Conservation (phyloP, 2,797 vertebrate species). For the Pseudopleuronectes americanus region DNA sequence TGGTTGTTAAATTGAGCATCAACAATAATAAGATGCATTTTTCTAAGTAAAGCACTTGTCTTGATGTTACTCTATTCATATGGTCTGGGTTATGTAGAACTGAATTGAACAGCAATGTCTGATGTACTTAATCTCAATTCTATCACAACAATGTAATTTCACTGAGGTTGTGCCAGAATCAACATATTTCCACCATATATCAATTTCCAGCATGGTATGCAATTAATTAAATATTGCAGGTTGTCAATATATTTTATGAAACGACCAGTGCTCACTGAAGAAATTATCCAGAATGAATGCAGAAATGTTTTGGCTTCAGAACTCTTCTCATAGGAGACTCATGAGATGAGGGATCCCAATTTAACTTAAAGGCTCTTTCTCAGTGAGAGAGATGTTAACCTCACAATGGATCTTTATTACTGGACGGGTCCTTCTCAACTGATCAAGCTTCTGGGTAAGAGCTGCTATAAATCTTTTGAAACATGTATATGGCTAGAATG, state of each 20-base stretch:
- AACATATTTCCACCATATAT: neutral
- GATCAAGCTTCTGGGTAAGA: slow-evolving; percentile 8
- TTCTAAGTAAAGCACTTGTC: neutral
- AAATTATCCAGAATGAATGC: no score
- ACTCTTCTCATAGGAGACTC: no score
- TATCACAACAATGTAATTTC: neutral
- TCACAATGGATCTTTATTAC: slow-evolving; percentile 11
- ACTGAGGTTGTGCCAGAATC: neutral
- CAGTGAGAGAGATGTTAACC: slow-evolving; percentile 10
- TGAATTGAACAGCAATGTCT: neutral
- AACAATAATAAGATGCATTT: neutral
- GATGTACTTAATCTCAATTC: neutral
- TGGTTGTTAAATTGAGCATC: neutral
- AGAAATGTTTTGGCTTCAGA: no score
- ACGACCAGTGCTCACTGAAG: no score
- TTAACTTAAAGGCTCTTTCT: neutral
- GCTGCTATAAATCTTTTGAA: slow-evolving; percentile 15
- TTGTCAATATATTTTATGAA: no score
- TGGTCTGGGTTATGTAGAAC: neutral
- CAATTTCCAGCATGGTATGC: neutral
- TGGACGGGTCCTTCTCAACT: neutral
- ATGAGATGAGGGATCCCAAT: no score
- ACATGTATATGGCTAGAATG: neutral
- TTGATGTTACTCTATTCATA: neutral
- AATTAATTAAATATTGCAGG: neutral